Percentiles rank a stretch among this genome's conserved stretches.
These are phyloP conservation scores for Villa cingulata DNA, from an alignment of 2,888 invertebrate genomes.

Conservation along the genomic window DNA sequence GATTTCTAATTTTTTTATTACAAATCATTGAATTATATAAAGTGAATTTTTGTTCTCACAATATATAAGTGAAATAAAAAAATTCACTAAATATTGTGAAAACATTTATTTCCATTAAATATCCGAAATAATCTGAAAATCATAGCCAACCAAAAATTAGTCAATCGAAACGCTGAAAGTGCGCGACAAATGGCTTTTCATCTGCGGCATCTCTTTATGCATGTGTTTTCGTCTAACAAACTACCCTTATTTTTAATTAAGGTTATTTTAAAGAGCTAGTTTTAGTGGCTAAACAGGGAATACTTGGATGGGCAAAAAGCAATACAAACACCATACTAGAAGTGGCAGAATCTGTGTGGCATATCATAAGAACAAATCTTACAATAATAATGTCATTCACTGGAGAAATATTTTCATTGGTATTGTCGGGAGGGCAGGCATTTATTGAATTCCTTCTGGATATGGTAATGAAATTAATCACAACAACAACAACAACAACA, in stretches of 20 bases:
- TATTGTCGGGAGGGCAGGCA: slow-evolving; percentile 82
- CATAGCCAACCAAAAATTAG: too few species aligned
- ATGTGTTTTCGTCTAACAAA: neutral
- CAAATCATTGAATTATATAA: too few species aligned
- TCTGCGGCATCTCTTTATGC: neutral
- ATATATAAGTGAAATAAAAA: too few species aligned
- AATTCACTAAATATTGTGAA: too few species aligned
- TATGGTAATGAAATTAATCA: slow-evolving; percentile 43
- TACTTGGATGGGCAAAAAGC: slow-evolving; percentile 72
- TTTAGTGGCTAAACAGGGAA: slow-evolving; percentile 41
- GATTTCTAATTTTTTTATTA: too few species aligned
- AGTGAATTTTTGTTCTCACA: too few species aligned
- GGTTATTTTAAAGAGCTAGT: slow-evolving; percentile 37
- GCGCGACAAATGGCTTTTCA: neutral
- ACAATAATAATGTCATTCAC: slow-evolving; percentile 70
- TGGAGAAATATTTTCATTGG: slow-evolving; percentile 73
- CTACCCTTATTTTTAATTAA: slow-evolving; percentile 28
- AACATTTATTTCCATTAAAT: too few species aligned
- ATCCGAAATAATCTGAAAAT: too few species aligned
- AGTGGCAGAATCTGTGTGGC: slow-evolving; percentile 75
- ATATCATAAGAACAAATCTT: slow-evolving; percentile 83
- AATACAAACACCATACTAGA: slow-evolving; percentile 82
- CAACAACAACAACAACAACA: neutral
- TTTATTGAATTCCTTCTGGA: slow-evolving; percentile 76
- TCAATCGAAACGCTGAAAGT: neutral